Conservation (phyloP, 2,888 invertebrate genomes). For the Neria commutata region DNA sequence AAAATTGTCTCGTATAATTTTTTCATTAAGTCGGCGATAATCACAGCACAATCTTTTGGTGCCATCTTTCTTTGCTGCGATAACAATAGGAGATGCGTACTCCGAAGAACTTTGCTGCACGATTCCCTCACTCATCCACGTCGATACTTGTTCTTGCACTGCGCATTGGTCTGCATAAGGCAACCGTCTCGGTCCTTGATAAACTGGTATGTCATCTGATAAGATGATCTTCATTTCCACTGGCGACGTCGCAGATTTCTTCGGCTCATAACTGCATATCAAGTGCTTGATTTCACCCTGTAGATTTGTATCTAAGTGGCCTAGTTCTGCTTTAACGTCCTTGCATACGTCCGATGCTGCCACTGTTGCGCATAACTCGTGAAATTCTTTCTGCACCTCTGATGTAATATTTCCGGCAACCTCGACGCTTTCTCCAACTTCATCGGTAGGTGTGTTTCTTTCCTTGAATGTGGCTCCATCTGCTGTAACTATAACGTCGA, state of each 20-base stretch:
- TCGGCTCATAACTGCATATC: not conserved
- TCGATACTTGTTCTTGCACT: not conserved
- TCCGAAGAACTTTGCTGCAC: not conserved
- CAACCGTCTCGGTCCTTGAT: not conserved
- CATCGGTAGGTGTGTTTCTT: too few species aligned
- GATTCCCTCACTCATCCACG: not conserved
- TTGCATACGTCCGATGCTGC: too few species aligned
- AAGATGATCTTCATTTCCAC: not conserved
- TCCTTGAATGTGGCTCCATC: too few species aligned
- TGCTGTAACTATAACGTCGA: too few species aligned
- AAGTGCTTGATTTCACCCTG: too few species aligned
- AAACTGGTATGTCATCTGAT: not conserved
- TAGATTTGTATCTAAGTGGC: too few species aligned
- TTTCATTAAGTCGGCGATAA: constrained; percentile 23
- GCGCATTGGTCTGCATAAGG: not conserved
- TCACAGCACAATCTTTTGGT: constrained; percentile 23
- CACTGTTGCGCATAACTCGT: too few species aligned
- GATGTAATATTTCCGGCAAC: too few species aligned
- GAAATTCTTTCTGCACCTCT: too few species aligned
- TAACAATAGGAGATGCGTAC: constrained; percentile 12
- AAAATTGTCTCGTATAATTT: constrained; percentile 17
- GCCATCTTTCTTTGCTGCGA: constrained; percentile 22
- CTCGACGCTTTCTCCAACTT: too few species aligned
- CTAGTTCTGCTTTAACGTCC: too few species aligned
- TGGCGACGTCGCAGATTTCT: not conserved